These are phyloP conservation scores for Harmothoe impar DNA, from an alignment of 2,888 invertebrate species.

Conservation along the genomic window DNA sequence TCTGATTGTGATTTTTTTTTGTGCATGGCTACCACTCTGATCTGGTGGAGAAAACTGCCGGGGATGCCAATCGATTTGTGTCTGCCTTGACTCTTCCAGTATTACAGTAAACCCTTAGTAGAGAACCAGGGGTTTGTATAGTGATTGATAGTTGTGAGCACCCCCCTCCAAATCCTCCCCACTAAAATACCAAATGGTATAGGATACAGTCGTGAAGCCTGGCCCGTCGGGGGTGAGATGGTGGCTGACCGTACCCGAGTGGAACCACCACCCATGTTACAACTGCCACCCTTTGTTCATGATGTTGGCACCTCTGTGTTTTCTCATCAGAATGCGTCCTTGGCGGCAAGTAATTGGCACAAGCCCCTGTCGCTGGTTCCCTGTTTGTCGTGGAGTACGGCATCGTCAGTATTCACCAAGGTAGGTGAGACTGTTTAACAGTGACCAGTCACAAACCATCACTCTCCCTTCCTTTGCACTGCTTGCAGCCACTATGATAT, in stretches of 20 bases:
- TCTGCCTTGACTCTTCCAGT: no score
- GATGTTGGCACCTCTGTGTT: conserved; percentile 21
- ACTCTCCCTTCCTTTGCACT: no score
- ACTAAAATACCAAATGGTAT: no score
- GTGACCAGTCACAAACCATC: neutral
- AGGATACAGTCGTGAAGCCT: no score
- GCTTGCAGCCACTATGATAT: no score
- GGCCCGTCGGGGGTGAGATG: no score
- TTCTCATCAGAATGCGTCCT: conserved; percentile 93
- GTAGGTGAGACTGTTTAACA: conserved; percentile 71
- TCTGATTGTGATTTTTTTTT: neutral
- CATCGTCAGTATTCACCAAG: conserved; percentile 94
- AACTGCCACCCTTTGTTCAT: neutral
- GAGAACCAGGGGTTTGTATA: neutral
- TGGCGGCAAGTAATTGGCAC: conserved; percentile 97
- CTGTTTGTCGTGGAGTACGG: conserved; percentile 98
- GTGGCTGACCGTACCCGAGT: no score
- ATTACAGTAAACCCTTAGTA: neutral
- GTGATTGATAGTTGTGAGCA: neutral
- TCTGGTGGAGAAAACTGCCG: neutral
- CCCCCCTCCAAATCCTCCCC: no score
- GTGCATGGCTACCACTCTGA: neutral
- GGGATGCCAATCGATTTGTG: neutral
- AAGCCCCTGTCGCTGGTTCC: conserved; percentile 96
- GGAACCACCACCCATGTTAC: neutral